Conservation (phyloP, 2,888 invertebrate species). For the Esperia sulphurella region DNA sequence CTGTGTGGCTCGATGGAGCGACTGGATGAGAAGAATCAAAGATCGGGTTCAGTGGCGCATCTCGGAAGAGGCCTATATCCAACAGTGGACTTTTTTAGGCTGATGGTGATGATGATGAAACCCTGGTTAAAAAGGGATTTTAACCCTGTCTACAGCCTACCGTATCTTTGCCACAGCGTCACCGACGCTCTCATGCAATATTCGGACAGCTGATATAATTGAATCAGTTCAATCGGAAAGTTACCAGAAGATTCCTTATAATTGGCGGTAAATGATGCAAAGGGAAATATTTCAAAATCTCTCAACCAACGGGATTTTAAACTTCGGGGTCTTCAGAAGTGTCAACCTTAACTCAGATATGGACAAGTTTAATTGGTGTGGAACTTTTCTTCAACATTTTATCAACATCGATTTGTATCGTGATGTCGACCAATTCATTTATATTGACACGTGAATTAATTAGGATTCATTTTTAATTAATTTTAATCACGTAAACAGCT, state of each 20-base stretch:
- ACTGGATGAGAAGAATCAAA: no score
- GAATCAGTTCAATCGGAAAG: not conserved
- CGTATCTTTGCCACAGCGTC: no score
- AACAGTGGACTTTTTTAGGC: no score
- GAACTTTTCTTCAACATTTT: constrained; percentile 7
- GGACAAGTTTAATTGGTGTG: constrained; percentile 2
- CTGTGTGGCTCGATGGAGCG: no score
- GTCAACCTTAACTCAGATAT: constrained; percentile 2
- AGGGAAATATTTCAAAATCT: not conserved
- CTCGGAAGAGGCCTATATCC: no score
- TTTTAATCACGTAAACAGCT: not conserved
- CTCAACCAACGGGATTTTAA: not conserved
- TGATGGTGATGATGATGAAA: no score
- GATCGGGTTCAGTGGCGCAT: no score
- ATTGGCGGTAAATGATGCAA: not conserved
- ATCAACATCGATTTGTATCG: constrained; percentile 9
- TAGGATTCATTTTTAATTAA: not conserved
- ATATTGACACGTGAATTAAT: constrained; percentile 8
- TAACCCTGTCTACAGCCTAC: no score
- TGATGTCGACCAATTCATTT: constrained; percentile 7
- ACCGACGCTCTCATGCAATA: not conserved
- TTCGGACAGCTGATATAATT: not conserved
- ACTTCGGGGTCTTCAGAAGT: not conserved
- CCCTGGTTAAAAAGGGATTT: no score
- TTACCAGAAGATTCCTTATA: not conserved